phyloP scores from a whole-genome alignment of 2,113 vertebrate species.

The Microcebus lehilahytsara region DNA sequence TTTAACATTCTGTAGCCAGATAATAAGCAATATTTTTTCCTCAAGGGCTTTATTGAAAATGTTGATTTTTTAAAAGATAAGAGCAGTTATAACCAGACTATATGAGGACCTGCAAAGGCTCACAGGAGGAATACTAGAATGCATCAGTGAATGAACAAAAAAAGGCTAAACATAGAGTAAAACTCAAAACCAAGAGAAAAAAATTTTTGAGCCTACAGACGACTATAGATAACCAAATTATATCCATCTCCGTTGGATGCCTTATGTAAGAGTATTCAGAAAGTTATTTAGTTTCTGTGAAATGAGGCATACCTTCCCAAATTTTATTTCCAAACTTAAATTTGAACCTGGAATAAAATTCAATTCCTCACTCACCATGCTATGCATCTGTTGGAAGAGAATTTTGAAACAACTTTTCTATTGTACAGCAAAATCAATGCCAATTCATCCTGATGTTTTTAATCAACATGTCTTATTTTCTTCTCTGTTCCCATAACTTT shows the following conservation, averaged over 20 bases:
- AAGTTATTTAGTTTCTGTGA: conserved; percentile 58
- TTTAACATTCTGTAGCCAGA: not conserved
- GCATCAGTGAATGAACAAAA: not conserved
- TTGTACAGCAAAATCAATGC: conserved; percentile 33
- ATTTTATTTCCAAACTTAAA: conserved; percentile 71
- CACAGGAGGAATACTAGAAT: no score
- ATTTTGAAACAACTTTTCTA: conserved; percentile 63
- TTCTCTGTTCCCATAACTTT: conserved; percentile 55
- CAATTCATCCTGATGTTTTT: conserved; percentile 66
- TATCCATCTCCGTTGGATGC: not conserved
- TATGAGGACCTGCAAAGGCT: not conserved
- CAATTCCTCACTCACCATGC: conserved; percentile 36
- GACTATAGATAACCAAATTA: not conserved
- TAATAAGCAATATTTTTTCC: not conserved
- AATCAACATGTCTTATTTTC: conserved; percentile 52
- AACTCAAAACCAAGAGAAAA: not conserved
- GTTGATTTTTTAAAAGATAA: not conserved
- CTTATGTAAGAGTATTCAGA: conserved; percentile 20
- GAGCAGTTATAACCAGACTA: not conserved
- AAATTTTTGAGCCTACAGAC: not conserved
- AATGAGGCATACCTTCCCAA: conserved; percentile 65
- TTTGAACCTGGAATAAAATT: conserved; percentile 63
- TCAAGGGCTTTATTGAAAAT: not conserved
- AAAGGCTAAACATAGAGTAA: not conserved
- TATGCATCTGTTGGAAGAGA: conserved; percentile 48